Conservation (phyloP, 2,797 vertebrate species). For the Salmo trutta region DNA sequence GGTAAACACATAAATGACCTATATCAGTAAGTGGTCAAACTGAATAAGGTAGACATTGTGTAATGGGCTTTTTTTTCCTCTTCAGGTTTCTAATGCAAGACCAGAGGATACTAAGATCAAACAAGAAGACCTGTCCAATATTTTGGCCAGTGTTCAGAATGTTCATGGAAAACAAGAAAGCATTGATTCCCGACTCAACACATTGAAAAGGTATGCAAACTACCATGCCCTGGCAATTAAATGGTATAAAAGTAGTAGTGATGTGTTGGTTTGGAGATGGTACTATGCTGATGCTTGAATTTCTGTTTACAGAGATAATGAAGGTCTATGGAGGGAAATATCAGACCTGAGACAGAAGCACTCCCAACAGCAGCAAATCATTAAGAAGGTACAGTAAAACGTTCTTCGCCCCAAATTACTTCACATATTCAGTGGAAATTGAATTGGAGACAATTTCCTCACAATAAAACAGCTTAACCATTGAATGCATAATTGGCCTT, state of each 20-base stretch:
- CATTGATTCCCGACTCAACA: constrained; percentile 85
- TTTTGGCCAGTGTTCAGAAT: constrained; percentile 88
- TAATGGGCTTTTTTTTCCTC: constrained; percentile 1
- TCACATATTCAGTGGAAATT: neutral
- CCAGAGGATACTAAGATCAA: constrained; percentile 91
- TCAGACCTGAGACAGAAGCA: constrained; percentile 92
- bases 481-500: neutral
- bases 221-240: neutral
- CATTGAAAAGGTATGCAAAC: constrained; percentile 85
- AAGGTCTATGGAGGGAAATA: constrained; percentile 93
- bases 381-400: constrained; percentile 83
- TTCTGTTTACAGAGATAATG: constrained; percentile 83
- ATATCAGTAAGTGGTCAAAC: neutral
- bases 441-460: neutral
- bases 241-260: neutral
- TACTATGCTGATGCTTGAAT: neutral
- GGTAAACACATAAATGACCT: neutral
- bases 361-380: constrained; percentile 91
- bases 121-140: constrained; percentile 91
- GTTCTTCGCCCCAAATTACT: neutral
- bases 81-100: constrained; percentile 88
- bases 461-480: neutral
- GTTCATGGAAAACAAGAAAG: constrained; percentile 92
- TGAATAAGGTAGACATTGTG: neutral
- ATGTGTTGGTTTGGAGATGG: neutral